phyloP scores from a whole-genome alignment of 2,113 vertebrate species.

The Machaerirhynchus nigripectus region DNA sequence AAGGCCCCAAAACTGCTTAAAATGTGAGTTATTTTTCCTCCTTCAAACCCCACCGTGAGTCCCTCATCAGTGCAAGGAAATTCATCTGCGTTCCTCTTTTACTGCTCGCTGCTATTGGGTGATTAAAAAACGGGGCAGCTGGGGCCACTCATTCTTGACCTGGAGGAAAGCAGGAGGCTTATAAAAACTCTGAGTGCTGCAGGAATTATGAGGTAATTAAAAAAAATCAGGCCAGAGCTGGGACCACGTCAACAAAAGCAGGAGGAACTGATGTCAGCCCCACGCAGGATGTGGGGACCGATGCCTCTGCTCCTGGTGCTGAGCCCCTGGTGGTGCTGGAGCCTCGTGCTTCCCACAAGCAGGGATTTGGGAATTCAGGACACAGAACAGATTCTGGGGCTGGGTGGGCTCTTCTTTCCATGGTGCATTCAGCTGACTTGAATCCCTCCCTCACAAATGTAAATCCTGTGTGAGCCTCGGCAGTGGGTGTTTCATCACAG shows the following conservation, averaged over 20 bases:
- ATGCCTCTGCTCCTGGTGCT: neutral
- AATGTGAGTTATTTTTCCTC: neutral
- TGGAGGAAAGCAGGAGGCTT: conserved; percentile 20
- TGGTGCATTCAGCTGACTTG: neutral
- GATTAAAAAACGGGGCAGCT: neutral
- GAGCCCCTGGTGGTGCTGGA: neutral
- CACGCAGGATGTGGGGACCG: neutral
- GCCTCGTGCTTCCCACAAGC: neutral
- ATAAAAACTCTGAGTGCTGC: conserved; percentile 36
- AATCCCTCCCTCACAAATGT: too few species aligned
- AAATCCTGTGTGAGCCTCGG: fast-evolving
- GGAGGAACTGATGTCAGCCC: conserved; percentile 36
- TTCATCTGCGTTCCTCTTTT: neutral
- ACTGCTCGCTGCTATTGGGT: neutral
- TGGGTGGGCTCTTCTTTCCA: neutral
- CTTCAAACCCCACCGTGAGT: neutral
- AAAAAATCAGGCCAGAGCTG: neutral
- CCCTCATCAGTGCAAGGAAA: neutral
- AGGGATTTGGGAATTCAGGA: neutral
- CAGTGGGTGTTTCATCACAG: fast-evolving
- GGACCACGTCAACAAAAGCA: neutral
- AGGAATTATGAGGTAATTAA: conserved; percentile 58
- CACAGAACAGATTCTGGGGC: neutral
- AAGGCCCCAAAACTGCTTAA: neutral
- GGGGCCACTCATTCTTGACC: conserved; percentile 2